Evolutionary conservation across 37 sponge, comb jelly and placozoan genomes (phyloP), one percentile per base, ranked within the genome.

Genomic region (Eunapius fragilis): DNA sequence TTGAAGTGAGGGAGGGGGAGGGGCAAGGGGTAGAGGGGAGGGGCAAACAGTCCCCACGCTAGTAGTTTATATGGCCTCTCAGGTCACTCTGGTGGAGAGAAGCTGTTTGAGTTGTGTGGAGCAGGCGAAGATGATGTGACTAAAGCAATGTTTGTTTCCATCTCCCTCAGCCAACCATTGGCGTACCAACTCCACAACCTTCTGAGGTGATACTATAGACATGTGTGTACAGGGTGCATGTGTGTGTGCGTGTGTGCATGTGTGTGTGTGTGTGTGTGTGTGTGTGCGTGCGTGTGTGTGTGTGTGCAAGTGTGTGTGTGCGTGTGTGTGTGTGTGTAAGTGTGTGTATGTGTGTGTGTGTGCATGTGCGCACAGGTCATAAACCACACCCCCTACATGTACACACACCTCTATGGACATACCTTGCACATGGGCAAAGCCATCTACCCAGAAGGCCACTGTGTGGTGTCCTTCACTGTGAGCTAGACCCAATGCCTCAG

Each of bases 371-470:
- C 58, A 17, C 1, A 19, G 35, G 41, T 6, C 41, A 9, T 41
- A 41, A 6, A 41, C 41, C 41, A 41, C 41, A 41, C 41, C 41
- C 41, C 41, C n/a, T n/a, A n/a, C 41, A 41, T 3, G 41, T 41
- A 41, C 41, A 41, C 41, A 41, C 58, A 58, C 58, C 19, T 19
- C 14, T 19, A 58, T 17, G 17, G 1, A 58, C 58, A 58, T 31
- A 88, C 88, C 83, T 14, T 80, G 36, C 3, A 82, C 28, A 34
- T 78, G 24, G 2, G 77, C 75, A 26, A 91, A 91, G 30, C 91
- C 91, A 31, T 91, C 91, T 41, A 91, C 19, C 91, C 91, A 91
- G 69, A 91, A 86, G 13, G 82, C 87, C 19, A 91, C 69, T 2
- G 83, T 78, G 7, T 22, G 6, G 28, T 74, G 71, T 33, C 50